Base-by-base conservation (phyloP, 1,140 invertebrate species). In the Cotesia chilonis region DNA sequence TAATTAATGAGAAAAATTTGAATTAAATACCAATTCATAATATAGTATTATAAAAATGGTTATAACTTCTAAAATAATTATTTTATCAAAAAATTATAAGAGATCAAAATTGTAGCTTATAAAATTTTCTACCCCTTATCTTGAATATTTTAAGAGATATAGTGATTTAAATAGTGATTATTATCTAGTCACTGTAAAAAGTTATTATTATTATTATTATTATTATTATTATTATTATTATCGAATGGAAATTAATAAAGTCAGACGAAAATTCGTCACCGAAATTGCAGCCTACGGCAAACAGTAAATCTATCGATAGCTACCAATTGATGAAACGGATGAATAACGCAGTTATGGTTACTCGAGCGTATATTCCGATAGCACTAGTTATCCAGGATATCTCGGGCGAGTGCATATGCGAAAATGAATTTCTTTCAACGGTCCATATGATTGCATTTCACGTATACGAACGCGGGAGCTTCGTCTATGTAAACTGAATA, bases 311-410 rank as follows among this genome's bases (percentile, higher is more conserved):
- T 59, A 59, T 59, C 57, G 57, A 59, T 59, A 59, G 17, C 1
- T 59, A 20, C 4, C 17, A 28, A 28, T 20, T 59, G 57, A 59
- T 59, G 57, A 59, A 59, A 59, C 20, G 57, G 57, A 59, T 59
- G 57, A 59, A 59, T 59, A 59, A 59, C 57, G 20, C n/a, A 55
- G 57, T 59, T 59, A 59, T 20, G 57, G 57, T 59, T 20, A 59
- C 20, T 59, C 57, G 57, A 59, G 57, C 57, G 57, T 28, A 59
- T 17, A 59, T 59, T 59, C 57, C 57, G 57, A 59, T 59, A 59
- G 57, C 9, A 59, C 57, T 36, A 59, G 57, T 59, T 59, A 59
- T 59, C 57, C 9, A 28, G 7, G 57, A 59, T 59, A 59, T 59
- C 57, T 59, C 57, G 20, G 20, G 14, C 20, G 14, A 59, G 57